phyloP scores from a whole-genome alignment of 2,113 vertebrate species.

The Peromyscus californicus region DNA sequence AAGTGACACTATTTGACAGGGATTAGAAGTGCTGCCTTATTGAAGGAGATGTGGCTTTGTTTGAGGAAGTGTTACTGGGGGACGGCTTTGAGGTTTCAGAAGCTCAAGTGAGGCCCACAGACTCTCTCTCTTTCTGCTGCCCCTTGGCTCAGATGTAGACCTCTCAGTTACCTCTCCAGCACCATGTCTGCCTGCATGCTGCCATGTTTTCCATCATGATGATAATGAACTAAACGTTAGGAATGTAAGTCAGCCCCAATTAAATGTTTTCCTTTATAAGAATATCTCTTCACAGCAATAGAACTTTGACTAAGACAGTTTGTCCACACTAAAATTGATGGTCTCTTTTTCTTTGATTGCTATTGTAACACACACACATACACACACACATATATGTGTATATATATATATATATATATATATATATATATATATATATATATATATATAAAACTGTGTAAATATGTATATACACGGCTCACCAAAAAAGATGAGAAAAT shows the following conservation, averaged over 20 bases:
- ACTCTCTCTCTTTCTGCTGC: not conserved
- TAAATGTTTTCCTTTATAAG: not conserved
- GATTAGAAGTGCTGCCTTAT: not conserved
- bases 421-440: no score
- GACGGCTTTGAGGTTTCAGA: not conserved
- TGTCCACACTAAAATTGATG: not conserved
- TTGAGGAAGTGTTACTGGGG: not conserved
- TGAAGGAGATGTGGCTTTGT: not conserved
- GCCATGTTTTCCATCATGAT: not conserved
- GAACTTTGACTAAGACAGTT: not conserved
- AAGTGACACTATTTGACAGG: not conserved
- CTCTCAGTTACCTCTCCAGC: not conserved
- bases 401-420: no score
- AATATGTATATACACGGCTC: not conserved
- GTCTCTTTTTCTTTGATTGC: not conserved
- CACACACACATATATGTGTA: not conserved
- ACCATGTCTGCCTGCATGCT: not conserved
- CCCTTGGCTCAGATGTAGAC: not conserved
- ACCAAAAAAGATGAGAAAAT: not conserved
- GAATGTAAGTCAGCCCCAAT: not conserved
- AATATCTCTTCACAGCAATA: not conserved
- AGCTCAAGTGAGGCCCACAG: not conserved
- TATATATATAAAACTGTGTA: no score
- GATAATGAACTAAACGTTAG: not conserved
- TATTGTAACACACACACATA: not conserved